Base-by-base conservation (phyloP, 2,113 vertebrate genomes). In the Rhinolophus sinicus region DNA sequence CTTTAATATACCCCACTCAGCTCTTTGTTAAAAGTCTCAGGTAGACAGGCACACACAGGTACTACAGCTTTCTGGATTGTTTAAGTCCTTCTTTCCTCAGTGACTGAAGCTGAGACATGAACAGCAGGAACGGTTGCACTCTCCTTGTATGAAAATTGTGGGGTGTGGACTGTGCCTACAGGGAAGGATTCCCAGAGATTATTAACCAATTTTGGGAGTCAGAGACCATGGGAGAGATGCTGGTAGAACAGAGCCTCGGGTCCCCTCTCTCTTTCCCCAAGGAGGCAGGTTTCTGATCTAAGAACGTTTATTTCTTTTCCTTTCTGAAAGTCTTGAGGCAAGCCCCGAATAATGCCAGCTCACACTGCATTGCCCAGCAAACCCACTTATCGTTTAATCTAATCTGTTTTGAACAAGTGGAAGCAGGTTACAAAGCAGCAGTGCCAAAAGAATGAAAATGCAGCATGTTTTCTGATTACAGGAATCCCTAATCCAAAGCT, bases 331-430 rank as follows among this genome's bases (percentile, higher is more conserved):
- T 88, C 88, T 92, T 1, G 69, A 87, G 93, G 95, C 94, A 89
- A 95, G 52, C 69, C 47, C 56, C 64, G 86, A 91, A 96, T 93
- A 89, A 80, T 73, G 93, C 56, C 88, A 89, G 78, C 67, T 67
- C 82, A 82, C 69, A 94, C 93, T 96, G 96, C 96, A 96, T 97
- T 96, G 95, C 96, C 94, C 93, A 97, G 81, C 73, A 91, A 97
- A 86, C 83, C 85, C 4, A 5, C 92, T 96, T 96, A 96, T 98
- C 97, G 87, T 90, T 96, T 95, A 94, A 97, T 98, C 97, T 96
- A 91, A 97, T 98, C 94, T 97, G 52, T 96, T 94, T 96, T 96
- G 97, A 98, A 72, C 73, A 80, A 93, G 58, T 4, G 19, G 73
- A 97, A 95, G 86, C 88, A 80, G 77, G 88, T 93, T 94, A 90